Evolutionary conservation across 2,113 vertebrate genomes (phyloP).

Genomic region (Corvus hawaiiensis): DNA sequence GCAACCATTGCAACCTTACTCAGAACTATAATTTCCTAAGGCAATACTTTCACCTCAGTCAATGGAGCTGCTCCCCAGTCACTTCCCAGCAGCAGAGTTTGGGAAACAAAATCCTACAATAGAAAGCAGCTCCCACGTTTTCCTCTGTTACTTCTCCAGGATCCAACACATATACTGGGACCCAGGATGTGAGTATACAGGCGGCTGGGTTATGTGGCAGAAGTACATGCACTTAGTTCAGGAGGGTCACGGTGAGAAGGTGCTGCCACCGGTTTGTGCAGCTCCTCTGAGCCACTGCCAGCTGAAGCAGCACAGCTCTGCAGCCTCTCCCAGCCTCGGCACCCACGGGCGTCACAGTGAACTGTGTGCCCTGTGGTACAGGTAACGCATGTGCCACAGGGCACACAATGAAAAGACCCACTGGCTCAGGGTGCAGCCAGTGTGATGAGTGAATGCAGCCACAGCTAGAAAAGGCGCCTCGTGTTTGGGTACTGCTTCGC

Average conservation of each 20-base stretch:
- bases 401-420: neutral
- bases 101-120: neutral
- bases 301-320: neutral
- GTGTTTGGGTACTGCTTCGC: neutral
- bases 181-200: neutral
- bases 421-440: neutral
- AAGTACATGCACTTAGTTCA: neutral
- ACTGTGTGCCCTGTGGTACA: neutral
- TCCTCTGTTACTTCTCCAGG: neutral
- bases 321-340: accelerated
- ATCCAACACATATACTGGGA: neutral
- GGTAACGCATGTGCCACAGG: neutral
- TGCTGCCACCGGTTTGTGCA: neutral
- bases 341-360: neutral
- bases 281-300: neutral
- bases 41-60: neutral
- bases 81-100: neutral
- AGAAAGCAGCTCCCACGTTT: neutral
- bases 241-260: neutral
- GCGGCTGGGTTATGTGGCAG: neutral
- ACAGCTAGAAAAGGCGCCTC: neutral
- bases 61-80: neutral
- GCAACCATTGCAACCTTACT: neutral
- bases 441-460: neutral
- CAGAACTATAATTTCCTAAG: neutral